Percentiles rank a stretch among this genome's conserved stretches.
Conservation (phyloP, 2,888 invertebrate species). For the Pristionchus mayeri region DNA sequence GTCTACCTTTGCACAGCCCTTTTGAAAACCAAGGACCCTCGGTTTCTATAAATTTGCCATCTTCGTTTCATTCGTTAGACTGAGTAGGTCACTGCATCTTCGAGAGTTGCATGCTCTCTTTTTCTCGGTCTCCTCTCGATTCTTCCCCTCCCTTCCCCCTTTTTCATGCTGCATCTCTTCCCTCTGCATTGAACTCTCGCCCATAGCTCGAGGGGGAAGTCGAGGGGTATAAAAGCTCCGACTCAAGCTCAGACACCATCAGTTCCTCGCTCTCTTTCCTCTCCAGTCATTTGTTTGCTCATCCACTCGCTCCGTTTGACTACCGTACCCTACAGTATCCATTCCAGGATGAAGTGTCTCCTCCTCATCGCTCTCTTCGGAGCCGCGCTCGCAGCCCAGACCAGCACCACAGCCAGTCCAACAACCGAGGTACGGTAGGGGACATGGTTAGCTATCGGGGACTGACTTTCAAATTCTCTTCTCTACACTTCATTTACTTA, state of each 20-base stretch:
- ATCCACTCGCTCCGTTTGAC: neutral
- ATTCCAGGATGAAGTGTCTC: conserved; percentile 38
- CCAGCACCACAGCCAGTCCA: neutral
- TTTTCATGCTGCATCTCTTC: neutral
- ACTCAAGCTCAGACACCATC: neutral
- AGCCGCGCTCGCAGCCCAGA: neutral
- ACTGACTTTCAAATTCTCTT: neutral
- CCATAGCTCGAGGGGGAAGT: neutral
- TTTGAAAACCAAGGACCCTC: too few species aligned
- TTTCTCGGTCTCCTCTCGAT: neutral
- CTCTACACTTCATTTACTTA: neutral
- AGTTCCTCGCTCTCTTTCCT: neutral
- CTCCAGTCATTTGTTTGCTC: conserved; percentile 7
- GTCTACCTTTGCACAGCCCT: too few species aligned
- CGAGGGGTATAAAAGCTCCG: neutral
- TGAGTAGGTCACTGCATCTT: too few species aligned
- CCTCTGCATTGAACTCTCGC: neutral
- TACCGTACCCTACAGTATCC: neutral
- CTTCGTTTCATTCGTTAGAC: too few species aligned
- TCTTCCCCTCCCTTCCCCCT: neutral
- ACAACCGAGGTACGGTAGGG: conserved; percentile 2
- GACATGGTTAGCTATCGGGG: neutral
- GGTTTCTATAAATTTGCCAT: too few species aligned
- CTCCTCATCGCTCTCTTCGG: conserved; percentile 33
- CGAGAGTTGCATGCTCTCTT: too few species aligned